Evolutionary conservation across 2,113 vertebrate species (phyloP).

Genomic region (Hydrochoerus hydrochaeris): DNA sequence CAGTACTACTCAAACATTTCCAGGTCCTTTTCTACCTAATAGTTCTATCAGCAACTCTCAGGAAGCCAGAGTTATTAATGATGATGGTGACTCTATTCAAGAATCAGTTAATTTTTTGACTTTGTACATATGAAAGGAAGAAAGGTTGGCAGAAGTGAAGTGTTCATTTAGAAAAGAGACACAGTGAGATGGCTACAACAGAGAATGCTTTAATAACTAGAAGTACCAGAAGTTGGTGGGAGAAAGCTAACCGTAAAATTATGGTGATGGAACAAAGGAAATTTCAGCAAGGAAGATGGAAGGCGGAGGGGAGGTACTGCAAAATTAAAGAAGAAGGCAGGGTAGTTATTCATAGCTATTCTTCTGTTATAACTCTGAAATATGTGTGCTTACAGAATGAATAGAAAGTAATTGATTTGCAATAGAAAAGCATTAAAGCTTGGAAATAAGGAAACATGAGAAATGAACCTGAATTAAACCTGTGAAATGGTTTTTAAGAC

Average conservation of each 20-base stretch:
- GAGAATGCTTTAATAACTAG: not conserved
- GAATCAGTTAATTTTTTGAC: not conserved
- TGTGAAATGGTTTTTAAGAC: constrained; percentile 63
- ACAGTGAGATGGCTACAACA: not conserved
- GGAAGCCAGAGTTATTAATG: not conserved
- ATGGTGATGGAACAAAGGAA: constrained; percentile 33
- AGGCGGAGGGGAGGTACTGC: not conserved
- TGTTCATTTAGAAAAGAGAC: not conserved
- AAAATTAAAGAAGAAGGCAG: constrained; percentile 69
- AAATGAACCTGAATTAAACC: constrained; percentile 70
- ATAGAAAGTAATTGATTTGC: constrained; percentile 73
- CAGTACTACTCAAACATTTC: not conserved
- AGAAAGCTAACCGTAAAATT: constrained; percentile 59
- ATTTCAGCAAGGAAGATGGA: constrained; percentile 13
- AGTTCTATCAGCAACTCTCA: not conserved
- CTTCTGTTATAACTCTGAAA: constrained; percentile 65
- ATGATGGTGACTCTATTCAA: not conserved
- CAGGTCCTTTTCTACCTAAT: not conserved
- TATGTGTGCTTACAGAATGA: constrained; percentile 63
- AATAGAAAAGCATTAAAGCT: constrained; percentile 74
- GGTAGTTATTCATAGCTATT: constrained; percentile 55
- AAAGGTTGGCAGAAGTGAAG: not conserved
- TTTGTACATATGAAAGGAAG: not conserved
- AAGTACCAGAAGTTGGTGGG: not conserved
- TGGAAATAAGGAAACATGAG: constrained; percentile 65